Base-by-base conservation (phyloP, 2,888 invertebrate species). In the Cinara cedri region DNA sequence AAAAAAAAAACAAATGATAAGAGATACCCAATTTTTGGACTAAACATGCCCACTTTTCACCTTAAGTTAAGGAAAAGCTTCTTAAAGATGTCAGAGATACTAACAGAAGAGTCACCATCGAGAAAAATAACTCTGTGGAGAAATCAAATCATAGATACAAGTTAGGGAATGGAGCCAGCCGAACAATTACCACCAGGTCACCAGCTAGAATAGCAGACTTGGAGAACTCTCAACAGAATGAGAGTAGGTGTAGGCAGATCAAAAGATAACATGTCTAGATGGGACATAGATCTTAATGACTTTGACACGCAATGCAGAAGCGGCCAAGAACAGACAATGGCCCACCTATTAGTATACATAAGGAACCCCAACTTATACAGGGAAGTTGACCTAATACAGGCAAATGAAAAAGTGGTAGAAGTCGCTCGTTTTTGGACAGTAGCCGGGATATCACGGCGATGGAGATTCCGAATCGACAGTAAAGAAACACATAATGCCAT, bases 41-140 rank as follows among this genome's bases (percentile, higher is more conserved):
- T n/a, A n/a, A n/a, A n/a, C n/a, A n/a, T n/a, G n/a, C 51, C n/a
- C 14, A 51, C 6, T n/a, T 51, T n/a, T 10, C 49, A 14, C 49
- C 14, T 49, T 49, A 49, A 49, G 49, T 49, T 14, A 14, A 49
- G 49, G 49, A 49, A 49, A 49, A 49, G 49, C 49, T 49, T 49
- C 49, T 14, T 49, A 49, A 49, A 49, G 49, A 14, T 49, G 14
- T 49, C 49, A 49, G 49, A 49, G 49, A 49, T 49, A 9, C 55
- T 3, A 3, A 6, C 55, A 21, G 21, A 55, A 55, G 10, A 13
- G 16, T 16, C 51, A 14, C 19, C 13, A 44, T 44, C 14, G 44
- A 66, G 49, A 14, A 49, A 24, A 66, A 49, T 66, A 66, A 66
- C 42, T n/a, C 3, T 63, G n/a, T 42, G 63, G 63, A 42, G 63